Evolutionary conservation across 2,888 invertebrate species (phyloP).

Genomic region (Deilephila elpenor): DNA sequence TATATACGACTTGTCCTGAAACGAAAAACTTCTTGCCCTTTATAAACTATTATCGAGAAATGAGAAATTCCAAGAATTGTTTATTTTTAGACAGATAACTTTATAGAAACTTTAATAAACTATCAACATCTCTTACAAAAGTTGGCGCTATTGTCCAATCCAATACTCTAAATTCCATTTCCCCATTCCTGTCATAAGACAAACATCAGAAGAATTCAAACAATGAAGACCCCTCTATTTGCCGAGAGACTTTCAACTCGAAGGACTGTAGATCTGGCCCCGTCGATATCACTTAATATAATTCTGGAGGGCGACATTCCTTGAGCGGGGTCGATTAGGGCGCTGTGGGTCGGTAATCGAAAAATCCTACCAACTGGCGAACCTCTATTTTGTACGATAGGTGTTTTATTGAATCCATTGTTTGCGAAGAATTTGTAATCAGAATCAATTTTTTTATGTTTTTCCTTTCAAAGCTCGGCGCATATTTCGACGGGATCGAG

Average conservation of each 20-base stretch:
- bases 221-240: not conserved
- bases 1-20: no score
- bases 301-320: constrained; percentile 44
- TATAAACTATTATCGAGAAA: no score
- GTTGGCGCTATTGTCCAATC: not conserved
- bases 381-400: constrained; percentile 3
- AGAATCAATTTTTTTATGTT: constrained; percentile 21
- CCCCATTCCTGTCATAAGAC: not conserved
- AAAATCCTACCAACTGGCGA: constrained; percentile 39
- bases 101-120: no score
- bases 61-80: no score
- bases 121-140: no score
- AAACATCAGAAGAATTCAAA: not conserved
- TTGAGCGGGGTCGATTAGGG: constrained; percentile 50
- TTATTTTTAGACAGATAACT: no score
- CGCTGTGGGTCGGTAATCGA: constrained; percentile 50
- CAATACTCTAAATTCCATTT: not conserved
- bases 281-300: constrained; percentile 66
- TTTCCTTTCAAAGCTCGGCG: not conserved
- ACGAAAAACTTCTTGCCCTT: no score
- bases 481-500: not conserved
- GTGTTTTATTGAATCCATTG: constrained; percentile 22
- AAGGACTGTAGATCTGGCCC: constrained; percentile 49
- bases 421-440: constrained; percentile 24
- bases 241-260: not conserved